phyloP scores from a whole-genome alignment of 1,140 invertebrate species.

The Drosophila murphyi region DNA sequence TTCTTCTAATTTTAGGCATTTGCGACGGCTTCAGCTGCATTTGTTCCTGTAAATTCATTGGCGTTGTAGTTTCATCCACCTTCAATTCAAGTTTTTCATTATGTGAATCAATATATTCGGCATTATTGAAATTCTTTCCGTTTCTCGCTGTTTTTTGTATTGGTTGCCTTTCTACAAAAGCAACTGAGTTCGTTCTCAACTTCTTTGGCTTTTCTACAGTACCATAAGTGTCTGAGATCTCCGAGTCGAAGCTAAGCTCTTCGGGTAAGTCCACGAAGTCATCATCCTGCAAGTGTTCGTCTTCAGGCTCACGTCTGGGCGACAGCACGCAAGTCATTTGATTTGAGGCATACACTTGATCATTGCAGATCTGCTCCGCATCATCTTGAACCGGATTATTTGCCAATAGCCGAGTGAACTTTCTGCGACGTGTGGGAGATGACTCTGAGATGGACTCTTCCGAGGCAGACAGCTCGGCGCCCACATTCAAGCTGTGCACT shows the following conservation, averaged over 20 bases:
- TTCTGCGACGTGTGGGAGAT: slow-evolving; percentile 25
- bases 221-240: neutral
- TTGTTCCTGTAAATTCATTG: neutral
- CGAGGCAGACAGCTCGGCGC: slow-evolving; percentile 46
- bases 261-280: neutral
- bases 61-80: neutral
- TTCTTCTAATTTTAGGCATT: neutral
- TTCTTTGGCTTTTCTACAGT: neutral
- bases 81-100: too few species aligned
- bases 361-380: neutral
- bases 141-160: neutral
- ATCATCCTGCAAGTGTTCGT: neutral
- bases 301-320: neutral
- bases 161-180: too few species aligned
- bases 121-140: neutral
- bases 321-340: neutral
- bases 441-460: slow-evolving; percentile 16
- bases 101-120: neutral
- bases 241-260: neutral
- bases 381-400: slow-evolving; percentile 8
- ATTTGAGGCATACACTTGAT: neutral
- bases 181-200: neutral
- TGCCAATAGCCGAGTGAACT: slow-evolving; percentile 24
- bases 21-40: neutral
- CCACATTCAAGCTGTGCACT: slow-evolving; percentile 47